Evolutionary conservation across 2,113 vertebrate species (phyloP), one percentile per base, ranked within the genome.

Genomic region (Eira barbara): DNA sequence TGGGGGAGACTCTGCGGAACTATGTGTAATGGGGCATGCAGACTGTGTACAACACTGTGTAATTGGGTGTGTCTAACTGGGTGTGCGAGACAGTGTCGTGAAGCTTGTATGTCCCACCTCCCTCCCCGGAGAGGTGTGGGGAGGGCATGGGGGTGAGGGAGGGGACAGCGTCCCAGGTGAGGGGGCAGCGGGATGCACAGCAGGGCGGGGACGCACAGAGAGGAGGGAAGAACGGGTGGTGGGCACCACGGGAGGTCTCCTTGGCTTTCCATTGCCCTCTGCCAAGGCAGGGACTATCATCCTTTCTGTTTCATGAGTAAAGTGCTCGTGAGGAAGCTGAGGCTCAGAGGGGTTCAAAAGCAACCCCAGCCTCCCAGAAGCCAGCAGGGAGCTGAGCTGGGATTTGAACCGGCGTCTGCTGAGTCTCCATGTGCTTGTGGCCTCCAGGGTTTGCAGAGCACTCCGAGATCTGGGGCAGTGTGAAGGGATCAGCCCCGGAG

Each of bases 31-130:
- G 95, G 95, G 93, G 92, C 69, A 0, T 96, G 94, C 78, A 65
- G 73, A 61, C 91, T 74, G 91, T 94, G 93, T 86, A 92, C 97
- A 81, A 86, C 61, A 74, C 93, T 82, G 95, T 91, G 95, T 91
- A 96, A 92, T 95, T 91, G 97, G 61, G 82, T 93, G 91, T 97
- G 93, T 71, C n/a, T 89, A 89, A 96, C 55, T n/a, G 78, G 69
- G 69, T 55, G 52, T 6, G 4, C 76, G 80, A 96, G 92, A n/a
- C 74, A 21, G 61, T 4, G 2, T 67, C 34, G 42, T 83, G 36
- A 65, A 69, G 94, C 55, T 36, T 57, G 34, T 49, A n/a, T 14
- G 6, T 21, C 34, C 34, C 52, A 55, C 1, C 34, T 34, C 65
- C 65, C 34, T n/a, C 73, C 78, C 91, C 0, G 0, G 14, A 79